These are phyloP conservation scores for Hipparchia semele DNA, from an alignment of 2,888 invertebrate species.

Conservation along the genomic window DNA sequence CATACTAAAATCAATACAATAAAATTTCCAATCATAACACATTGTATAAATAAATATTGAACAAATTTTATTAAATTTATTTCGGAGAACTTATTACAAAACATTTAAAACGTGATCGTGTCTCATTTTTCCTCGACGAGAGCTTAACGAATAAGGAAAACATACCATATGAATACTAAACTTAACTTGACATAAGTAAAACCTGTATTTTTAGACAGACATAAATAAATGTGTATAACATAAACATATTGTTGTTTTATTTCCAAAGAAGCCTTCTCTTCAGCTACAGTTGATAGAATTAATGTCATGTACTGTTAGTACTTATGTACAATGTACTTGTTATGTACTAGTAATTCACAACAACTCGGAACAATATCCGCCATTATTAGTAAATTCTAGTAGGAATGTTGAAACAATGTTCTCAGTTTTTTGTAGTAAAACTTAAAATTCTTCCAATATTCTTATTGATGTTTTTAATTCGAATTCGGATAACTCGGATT, in stretches of 20 bases:
- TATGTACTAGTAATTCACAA: no score
- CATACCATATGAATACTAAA: conserved; percentile 31
- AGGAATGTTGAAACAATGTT: no score
- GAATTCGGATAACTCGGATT: no score
- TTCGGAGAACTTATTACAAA: conserved; percentile 45
- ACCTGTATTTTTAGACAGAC: not conserved
- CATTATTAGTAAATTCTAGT: no score
- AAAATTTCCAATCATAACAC: not conserved
- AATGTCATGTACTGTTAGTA: no score
- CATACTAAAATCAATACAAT: not conserved
- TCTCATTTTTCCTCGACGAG: conserved; percentile 42
- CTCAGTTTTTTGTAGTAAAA: no score
- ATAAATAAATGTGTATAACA: not conserved
- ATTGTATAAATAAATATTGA: not conserved
- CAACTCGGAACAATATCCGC: no score
- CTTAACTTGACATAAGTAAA: not conserved
- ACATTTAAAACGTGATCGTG: conserved; percentile 32
- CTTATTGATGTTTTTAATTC: no score
- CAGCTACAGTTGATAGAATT: no score
- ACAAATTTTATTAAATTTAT: conserved; percentile 11
- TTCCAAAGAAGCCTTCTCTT: not conserved
- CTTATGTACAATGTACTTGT: no score
- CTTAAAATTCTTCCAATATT: no score
- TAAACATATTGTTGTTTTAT: not conserved
- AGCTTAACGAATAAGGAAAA: conserved; percentile 47